These are phyloP conservation scores for Periophthalmus magnuspinnatus DNA, from an alignment of 2,797 vertebrate species.

Conservation along the genomic window DNA sequence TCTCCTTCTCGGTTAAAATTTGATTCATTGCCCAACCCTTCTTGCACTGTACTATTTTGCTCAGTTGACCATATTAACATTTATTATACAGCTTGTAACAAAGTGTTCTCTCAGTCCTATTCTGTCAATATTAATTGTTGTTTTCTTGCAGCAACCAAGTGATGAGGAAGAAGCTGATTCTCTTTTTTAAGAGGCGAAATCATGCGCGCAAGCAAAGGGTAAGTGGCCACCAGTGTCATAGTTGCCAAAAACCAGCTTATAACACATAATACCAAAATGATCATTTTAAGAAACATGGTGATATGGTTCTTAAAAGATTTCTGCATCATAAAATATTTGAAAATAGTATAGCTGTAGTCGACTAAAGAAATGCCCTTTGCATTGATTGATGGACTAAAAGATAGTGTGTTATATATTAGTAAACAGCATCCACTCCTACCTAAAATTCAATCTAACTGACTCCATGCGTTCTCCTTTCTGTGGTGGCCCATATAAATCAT, in stretches of 20 bases:
- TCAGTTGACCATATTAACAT: neutral
- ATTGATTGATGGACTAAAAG: too few species aligned
- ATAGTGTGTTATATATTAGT: too few species aligned
- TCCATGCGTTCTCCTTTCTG: too few species aligned
- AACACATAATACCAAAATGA: neutral
- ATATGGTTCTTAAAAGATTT: neutral
- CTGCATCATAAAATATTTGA: neutral
- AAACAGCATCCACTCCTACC: too few species aligned
- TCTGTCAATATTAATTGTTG: constrained; percentile 16
- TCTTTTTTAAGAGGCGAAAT: constrained; percentile 99
- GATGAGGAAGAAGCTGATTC: constrained; percentile 98
- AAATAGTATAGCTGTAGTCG: neutral
- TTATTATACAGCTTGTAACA: neutral
- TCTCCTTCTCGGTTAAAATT: too few species aligned
- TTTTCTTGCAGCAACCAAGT: constrained; percentile 91
- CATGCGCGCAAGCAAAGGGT: constrained; percentile 98
- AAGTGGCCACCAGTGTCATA: constrained; percentile 54
- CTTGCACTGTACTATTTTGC: neutral
- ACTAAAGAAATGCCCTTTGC: too few species aligned
- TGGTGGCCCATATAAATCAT: too few species aligned
- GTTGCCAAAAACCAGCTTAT: neutral
- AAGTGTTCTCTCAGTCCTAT: neutral
- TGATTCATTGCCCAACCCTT: too few species aligned
- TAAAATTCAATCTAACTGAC: too few species aligned
- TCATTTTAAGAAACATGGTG: too few species aligned